Conservation (phyloP, 1,140 invertebrate genomes). For the Drosophila mauritiana region DNA sequence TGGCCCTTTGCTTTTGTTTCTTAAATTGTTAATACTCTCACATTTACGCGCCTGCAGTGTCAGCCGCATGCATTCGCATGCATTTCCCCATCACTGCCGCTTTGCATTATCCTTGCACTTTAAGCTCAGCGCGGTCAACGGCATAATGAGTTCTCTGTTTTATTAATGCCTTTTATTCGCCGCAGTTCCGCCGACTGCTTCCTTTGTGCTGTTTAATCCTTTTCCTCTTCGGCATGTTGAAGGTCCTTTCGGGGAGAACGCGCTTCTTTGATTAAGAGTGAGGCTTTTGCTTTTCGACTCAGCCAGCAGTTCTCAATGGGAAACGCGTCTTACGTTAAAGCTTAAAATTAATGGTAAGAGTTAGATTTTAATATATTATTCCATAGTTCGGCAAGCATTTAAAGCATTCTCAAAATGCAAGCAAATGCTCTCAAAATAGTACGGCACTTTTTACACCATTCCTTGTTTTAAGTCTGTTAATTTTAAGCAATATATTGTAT, state of each 20-base stretch:
- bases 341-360: neutral
- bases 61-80: conserved; percentile 15
- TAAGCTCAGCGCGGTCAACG: conserved; percentile 45
- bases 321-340: neutral
- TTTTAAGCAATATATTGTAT: no score
- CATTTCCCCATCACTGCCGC: conserved; percentile 24
- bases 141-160: conserved; percentile 46
- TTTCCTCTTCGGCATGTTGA: conserved; percentile 32
- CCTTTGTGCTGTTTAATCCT: conserved; percentile 56
- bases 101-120: conserved; percentile 50
- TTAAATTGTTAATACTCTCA: conserved; percentile 50
- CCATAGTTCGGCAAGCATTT: no score
- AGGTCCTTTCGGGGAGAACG: neutral
- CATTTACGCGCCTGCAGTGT: conserved; percentile 39
- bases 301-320: conserved; percentile 20
- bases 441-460: no score
- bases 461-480: no score
- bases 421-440: no score
- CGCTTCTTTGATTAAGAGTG: conserved; percentile 14
- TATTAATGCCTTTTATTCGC: conserved; percentile 53
- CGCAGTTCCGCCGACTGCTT: conserved; percentile 24
- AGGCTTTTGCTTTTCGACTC: neutral
- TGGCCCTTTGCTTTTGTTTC: conserved; percentile 38
- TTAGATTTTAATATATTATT: neutral
- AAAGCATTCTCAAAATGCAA: no score